Evolutionary conservation across 2,888 invertebrate species (phyloP).

Genomic region (Archips xylosteana): DNA sequence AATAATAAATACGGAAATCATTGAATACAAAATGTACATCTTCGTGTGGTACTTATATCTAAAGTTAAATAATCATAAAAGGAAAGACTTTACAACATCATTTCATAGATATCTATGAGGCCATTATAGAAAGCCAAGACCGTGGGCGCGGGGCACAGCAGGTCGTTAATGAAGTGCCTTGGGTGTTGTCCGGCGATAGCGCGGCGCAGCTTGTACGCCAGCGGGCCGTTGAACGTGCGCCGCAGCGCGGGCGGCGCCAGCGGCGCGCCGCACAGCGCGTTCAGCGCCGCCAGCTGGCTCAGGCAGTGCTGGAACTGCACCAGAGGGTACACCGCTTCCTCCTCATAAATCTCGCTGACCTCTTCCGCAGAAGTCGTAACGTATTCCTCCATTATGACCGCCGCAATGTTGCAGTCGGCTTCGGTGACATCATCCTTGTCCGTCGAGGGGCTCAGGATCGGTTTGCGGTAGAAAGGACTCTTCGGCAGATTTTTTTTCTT

Average conservation of each 20-base stretch:
- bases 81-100: background rate
- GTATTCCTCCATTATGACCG: conserved; percentile 29
- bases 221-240: conserved; percentile 42
- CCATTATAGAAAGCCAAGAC: conserved; percentile 30
- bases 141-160: conserved; percentile 34
- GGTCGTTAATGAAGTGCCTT: conserved; percentile 22
- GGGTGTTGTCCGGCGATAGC: conserved; percentile 2
- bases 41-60: background rate
- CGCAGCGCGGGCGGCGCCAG: conserved; percentile 25
- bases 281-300: conserved; percentile 40
- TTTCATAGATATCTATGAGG: conserved; percentile 23
- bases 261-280: conserved; percentile 41
- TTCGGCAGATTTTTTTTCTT: background rate
- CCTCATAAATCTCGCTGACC: conserved; percentile 3
- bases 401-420: conserved; percentile 46
- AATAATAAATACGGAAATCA: background rate
- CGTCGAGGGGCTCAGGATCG: conserved; percentile 10
- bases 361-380: conserved; percentile 8
- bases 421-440: conserved; percentile 27
- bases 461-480: conserved; percentile 5
- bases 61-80: background rate
- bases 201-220: conserved; percentile 39
- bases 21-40: conserved; percentile 5
- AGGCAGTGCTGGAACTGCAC: conserved; percentile 43
- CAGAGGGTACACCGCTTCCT: conserved; percentile 24